Conservation (phyloP, 2,797 vertebrate genomes). For the Allobates femoralis region DNA sequence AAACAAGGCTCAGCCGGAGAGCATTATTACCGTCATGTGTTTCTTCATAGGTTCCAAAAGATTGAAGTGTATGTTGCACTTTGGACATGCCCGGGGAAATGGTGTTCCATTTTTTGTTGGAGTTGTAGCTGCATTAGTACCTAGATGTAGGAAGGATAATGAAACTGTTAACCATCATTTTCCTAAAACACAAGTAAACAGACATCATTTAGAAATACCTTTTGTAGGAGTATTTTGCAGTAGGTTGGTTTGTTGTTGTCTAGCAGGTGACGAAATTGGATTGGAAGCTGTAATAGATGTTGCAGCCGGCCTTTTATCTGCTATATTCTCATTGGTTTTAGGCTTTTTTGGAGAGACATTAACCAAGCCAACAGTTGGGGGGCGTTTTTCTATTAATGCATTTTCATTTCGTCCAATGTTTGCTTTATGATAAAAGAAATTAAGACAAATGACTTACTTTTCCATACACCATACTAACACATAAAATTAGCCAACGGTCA, state of each 20-base stretch:
- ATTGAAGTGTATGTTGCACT: constrained; percentile 88
- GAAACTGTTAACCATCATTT: background rate
- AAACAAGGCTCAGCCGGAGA: background rate
- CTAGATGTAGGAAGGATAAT: constrained; percentile 65
- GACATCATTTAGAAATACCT: constrained; percentile 45
- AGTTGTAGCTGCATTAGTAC: constrained; percentile 65
- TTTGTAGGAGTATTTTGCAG: constrained; percentile 61
- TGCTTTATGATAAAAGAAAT: constrained; percentile 39
- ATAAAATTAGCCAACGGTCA: background rate
- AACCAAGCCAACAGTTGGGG: constrained; percentile 70
- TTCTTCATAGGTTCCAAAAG: constrained; percentile 84
- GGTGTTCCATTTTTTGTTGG: constrained; percentile 83
- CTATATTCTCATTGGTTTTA: constrained; percentile 73
- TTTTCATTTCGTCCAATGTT: constrained; percentile 65
- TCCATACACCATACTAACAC: background rate
- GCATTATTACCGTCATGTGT: constrained; percentile 85
- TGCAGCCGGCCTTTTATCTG: constrained; percentile 58
- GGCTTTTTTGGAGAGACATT: constrained; percentile 75
- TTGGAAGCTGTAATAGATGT: constrained; percentile 54
- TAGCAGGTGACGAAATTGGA: background rate
- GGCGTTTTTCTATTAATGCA: constrained; percentile 73
- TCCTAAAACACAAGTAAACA: background rate
- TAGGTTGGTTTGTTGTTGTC: constrained; percentile 56
- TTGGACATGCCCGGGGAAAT: constrained; percentile 86
- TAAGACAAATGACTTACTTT: background rate